Base-by-base conservation (phyloP, 2,113 vertebrate genomes). In the Onychorhynchus coronatus region DNA sequence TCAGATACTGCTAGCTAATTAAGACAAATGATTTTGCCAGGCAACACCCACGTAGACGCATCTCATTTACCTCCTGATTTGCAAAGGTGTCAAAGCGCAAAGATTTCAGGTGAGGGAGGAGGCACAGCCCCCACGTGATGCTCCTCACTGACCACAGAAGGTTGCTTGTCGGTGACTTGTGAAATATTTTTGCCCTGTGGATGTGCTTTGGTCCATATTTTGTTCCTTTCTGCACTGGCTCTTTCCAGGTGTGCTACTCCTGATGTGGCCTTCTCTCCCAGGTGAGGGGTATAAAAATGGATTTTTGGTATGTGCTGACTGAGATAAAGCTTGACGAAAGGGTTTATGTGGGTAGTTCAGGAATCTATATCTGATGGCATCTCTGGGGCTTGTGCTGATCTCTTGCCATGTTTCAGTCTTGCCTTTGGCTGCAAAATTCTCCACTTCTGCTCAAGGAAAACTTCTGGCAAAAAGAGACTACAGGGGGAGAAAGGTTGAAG, bases 21-120 rank as follows among this genome's bases (percentile, higher is more conserved):
- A 63, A 79, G 88, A 77, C 27, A 67, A 85, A 76, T 61, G 22
- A n/a, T 41, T 96, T 93, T 85, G 24, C 62, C 79, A 46, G 66
- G 67, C 56, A 59, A 0, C 63, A 42, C 55, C 28, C 75, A n/a
- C 55, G 14, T 2, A 62, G 62, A 50, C 1, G 8, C 11, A 6
- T 30, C 12, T 61, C 11, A 42, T 61, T 85, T 88, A 35, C 46
- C 15, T 52, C 66, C 75, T 66, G 27, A 35, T 73, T 82, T 77
- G 39, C 62, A 56, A 18, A 88, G 28, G 13, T 84, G 53, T 79
- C 3, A 0, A 37, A 73, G 49, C 70, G 23, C 41, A 14, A 42
- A 23, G 56, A 33, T 70, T 70, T 56, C 12, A 14, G 62, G 39
- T 52, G 9, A 44, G 44, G 12, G 61, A 77, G 37, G 39, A 53